Conservation (phyloP, 2,888 invertebrate genomes). For the Leucophenga montana region DNA sequence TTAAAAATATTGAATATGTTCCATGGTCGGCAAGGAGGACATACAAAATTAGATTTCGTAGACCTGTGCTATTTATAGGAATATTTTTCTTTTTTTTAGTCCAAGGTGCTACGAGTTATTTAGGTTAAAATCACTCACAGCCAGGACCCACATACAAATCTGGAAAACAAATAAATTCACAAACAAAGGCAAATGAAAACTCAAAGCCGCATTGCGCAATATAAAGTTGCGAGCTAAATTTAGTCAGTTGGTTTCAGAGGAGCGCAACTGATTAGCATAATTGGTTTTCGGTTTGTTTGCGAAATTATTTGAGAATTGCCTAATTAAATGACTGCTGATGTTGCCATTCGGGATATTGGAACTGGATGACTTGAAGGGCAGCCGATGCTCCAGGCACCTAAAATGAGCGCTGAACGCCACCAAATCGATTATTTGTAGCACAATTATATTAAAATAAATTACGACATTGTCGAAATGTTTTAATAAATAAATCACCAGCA, state of each 20-base stretch:
- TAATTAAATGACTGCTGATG: constrained; percentile 42
- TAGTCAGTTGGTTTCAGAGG: not conserved
- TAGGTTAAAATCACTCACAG: no score
- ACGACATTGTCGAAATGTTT: not conserved
- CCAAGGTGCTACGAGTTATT: no score
- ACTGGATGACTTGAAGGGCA: no score
- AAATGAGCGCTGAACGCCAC: not conserved
- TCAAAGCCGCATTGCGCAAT: not conserved
- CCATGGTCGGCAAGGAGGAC: no score
- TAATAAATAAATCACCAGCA: constrained; percentile 18
- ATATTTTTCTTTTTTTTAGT: no score
- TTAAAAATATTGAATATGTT: no score
- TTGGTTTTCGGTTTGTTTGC: constrained; percentile 38
- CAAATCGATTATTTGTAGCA: not conserved
- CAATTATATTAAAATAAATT: not conserved
- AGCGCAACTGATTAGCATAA: constrained; percentile 47
- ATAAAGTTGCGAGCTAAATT: not conserved
- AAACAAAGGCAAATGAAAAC: not conserved
- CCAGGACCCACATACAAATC: not conserved
- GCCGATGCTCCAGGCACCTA: no score
- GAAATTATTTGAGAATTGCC: constrained; percentile 30
- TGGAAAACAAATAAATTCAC: not conserved
- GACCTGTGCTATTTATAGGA: no score
- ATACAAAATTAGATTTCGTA: no score
- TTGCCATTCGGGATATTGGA: no score